Conservation (phyloP, 92 coral and sea anemone species). For the Micromussa lordhowensis region DNA sequence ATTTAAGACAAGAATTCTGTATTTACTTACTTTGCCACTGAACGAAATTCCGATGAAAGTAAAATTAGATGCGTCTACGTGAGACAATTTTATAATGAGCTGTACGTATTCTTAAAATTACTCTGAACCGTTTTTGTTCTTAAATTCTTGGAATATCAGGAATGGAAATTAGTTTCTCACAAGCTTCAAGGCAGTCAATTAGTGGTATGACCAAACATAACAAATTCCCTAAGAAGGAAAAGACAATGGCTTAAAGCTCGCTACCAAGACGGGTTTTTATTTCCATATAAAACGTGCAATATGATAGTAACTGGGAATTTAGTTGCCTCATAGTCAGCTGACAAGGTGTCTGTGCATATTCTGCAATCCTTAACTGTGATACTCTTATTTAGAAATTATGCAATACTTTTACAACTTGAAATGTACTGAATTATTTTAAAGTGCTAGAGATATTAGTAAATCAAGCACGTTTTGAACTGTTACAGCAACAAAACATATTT, state of each 20-base stretch:
- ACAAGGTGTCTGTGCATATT: too few species aligned
- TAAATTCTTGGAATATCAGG: not conserved
- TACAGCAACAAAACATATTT: not conserved
- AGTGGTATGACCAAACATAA: not conserved
- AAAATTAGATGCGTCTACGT: not conserved
- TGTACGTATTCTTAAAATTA: not conserved
- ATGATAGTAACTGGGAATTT: too few species aligned
- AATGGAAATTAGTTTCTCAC: not conserved
- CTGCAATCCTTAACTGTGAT: too few species aligned
- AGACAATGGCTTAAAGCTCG: too few species aligned
- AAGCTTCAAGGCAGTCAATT: not conserved
- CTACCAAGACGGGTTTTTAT: too few species aligned
- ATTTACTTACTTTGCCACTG: not conserved
- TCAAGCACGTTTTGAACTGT: not conserved
- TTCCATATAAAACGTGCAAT: too few species aligned
- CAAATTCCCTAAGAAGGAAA: not conserved
- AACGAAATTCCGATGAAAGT: not conserved
- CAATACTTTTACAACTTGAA: not conserved
- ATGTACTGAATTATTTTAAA: not conserved
- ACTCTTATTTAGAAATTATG: not conserved
- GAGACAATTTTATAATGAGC: not conserved
- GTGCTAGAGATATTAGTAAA: not conserved
- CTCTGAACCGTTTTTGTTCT: constrained; percentile 6
- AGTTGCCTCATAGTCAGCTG: too few species aligned
- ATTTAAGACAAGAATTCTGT: not conserved